A percentile compares a stretch with the other conserved stretches of the same genome.
phyloP scores from a whole-genome alignment of 1,140 invertebrate genomes.

The Trichogramma pretiosum region DNA sequence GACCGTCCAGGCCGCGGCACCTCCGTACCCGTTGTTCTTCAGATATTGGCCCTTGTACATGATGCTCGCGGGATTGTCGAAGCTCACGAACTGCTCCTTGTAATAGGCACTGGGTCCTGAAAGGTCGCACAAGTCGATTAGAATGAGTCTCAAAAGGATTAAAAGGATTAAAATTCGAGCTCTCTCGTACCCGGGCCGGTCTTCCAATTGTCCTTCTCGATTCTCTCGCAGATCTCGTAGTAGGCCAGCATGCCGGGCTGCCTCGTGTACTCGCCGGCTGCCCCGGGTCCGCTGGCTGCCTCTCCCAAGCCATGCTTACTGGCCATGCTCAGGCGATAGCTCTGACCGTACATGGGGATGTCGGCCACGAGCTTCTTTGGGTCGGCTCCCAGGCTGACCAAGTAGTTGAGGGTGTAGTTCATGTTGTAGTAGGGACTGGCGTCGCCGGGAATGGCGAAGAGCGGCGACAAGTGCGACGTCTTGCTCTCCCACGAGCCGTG shows the following conservation, averaged over 20 bases:
- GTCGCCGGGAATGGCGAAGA: constrained; percentile 56
- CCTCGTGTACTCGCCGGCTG: constrained; percentile 71
- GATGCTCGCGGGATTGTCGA: constrained; percentile 71
- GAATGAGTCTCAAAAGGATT: too few relatives aligned
- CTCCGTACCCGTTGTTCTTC: constrained; percentile 59
- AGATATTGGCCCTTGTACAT: constrained; percentile 70
- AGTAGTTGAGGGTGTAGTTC: constrained; percentile 70
- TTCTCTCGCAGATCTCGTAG: constrained; percentile 78
- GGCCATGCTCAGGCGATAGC: constrained; percentile 57
- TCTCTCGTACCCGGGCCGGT: constrained; percentile 25
- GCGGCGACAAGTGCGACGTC: constrained; percentile 75
- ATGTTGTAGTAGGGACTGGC: constrained; percentile 67
- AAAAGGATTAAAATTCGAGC: too few relatives aligned
- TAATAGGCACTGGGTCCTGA: constrained; percentile 69
- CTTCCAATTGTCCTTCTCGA: constrained; percentile 42
- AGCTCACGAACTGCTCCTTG: constrained; percentile 83
- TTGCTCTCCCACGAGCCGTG: constrained; percentile 76
- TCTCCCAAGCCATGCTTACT: constrained; percentile 43
- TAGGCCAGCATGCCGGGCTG: constrained; percentile 85
- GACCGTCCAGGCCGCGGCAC: constrained; percentile 80
- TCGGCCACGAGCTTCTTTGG: constrained; percentile 75
- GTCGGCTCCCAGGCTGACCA: constrained; percentile 64
- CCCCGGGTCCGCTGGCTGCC: constrained; percentile 59
- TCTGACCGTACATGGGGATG: constrained; percentile 83
- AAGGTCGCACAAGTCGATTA: constrained; percentile 8